Base-by-base conservation (phyloP, 1,140 invertebrate species). In the Goniozus legneri region DNA sequence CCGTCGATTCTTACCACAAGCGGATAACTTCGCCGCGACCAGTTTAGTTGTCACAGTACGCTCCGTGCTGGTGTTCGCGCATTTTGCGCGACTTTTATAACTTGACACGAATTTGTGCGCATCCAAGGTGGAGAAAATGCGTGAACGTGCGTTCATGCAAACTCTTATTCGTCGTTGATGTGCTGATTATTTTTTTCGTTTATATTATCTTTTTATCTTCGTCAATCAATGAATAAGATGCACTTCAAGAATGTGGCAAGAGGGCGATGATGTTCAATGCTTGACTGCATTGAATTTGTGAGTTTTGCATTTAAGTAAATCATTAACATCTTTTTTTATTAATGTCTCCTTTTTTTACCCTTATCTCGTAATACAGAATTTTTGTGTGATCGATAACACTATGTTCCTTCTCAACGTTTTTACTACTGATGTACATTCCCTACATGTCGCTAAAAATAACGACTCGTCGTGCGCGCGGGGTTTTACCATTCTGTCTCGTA, bases 191-290 rank as follows among this genome's bases (percentile, higher is more conserved):
- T n/a, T n/a, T n/a, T n/a, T n/a, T n/a, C n/a, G n/a, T n/a, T n/a
- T n/a, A 27, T 7, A 7, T 27, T 27, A 27, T 33, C 32, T 33
- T 13, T 3, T 33, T 33, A 14, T 13, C 15, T 36, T n/a, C 8
- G 22, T 40, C 33, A 40, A 45, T 54, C 43, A 36, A 55, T 52
- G 52, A 63, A 52, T 67, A 75, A 67, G 35, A 73, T 71, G 69
- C 62, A 37, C 60, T 48, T 60, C 42, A 50, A 62, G 62, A 59
- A 73, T 75, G 72, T 67, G 68, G 69, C 69, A 68, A 56, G 60
- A 65, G 44, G 60, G 55, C 62, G 67, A 59, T 64, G 68, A 71
- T 65, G 52, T 57, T 60, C 53, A 59, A 30, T 69, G 54, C 50
- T 64, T 67, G 44, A 58, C 53, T 57, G 52, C 56, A 45, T 47